Percentiles rank a stretch among this genome's conserved stretches.
phyloP scores from a whole-genome alignment of 2,113 vertebrate species.

The Chinchilla lanigera region DNA sequence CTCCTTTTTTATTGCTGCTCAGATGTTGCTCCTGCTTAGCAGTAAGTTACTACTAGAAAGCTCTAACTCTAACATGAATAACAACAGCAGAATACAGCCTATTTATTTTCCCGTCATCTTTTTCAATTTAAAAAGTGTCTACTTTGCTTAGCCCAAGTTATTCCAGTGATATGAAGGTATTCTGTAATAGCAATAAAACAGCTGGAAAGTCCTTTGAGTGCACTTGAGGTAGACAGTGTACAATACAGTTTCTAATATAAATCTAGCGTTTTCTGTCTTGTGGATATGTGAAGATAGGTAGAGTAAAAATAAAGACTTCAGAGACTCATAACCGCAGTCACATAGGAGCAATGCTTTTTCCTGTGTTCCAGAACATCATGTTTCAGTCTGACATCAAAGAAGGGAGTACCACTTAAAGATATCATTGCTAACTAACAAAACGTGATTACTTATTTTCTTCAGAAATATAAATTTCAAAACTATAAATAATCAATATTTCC shows the following conservation, averaged over 20 bases:
- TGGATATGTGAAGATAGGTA: neutral
- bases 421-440: neutral
- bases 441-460: neutral
- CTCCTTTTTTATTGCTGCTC: conserved; percentile 52
- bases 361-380: neutral
- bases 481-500: neutral
- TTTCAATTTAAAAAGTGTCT: conserved; percentile 69
- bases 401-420: neutral
- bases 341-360: neutral
- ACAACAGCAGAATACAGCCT: conserved; percentile 58
- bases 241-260: conserved; percentile 59
- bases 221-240: conserved; percentile 58
- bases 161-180: conserved; percentile 54
- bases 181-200: conserved; percentile 70
- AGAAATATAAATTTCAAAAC: conserved; percentile 2
- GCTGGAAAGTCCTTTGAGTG: conserved; percentile 38
- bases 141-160: conserved; percentile 56
- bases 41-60: conserved; percentile 36
- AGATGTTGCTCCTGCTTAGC: conserved; percentile 22
- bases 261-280: conserved; percentile 52
- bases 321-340: neutral
- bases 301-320: conserved; percentile 52
- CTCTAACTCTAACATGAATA: conserved; percentile 56
- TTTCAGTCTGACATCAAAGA: conserved; percentile 2
- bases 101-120: conserved; percentile 69